A percentile compares a stretch with the other conserved stretches of the same genome.
These are phyloP conservation scores for Misgurnus mizolepis DNA, from an alignment of 2,113 vertebrate genomes.

Conservation along the genomic window DNA sequence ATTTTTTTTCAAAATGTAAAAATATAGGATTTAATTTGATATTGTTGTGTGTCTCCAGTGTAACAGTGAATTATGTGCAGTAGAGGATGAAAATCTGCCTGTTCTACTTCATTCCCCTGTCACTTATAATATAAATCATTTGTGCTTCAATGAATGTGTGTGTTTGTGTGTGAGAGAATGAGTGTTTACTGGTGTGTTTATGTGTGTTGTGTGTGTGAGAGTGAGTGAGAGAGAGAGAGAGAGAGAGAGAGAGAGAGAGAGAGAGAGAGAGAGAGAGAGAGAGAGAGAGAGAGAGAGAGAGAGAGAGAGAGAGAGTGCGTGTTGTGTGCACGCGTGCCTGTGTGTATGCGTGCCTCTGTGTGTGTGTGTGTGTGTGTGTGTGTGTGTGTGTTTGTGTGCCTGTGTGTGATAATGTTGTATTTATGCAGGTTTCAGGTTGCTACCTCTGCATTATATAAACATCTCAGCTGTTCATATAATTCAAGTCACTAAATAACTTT, in stretches of 20 bases:
- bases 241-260: too few species aligned
- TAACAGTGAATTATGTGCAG: slow-evolving; percentile 7
- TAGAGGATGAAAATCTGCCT: slow-evolving; percentile 17
- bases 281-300: neutral
- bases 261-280: neutral
- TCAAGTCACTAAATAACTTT: too few species aligned
- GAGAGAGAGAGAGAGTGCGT: too few species aligned
- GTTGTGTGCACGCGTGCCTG: neutral
- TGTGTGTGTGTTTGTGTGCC: slow-evolving; percentile 1
- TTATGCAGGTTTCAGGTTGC: too few species aligned
- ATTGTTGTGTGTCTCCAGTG: neutral
- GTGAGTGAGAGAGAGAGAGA: neutral
- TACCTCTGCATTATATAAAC: too few species aligned
- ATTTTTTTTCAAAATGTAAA: neutral
- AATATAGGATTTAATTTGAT: neutral
- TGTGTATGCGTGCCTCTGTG: neutral
- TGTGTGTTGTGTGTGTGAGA: too few species aligned
- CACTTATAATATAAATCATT: slow-evolving; percentile 32
- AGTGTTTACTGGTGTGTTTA: too few species aligned
- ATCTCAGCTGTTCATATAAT: too few species aligned
- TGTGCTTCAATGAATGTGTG: slow-evolving; percentile 11
- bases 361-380: neutral
- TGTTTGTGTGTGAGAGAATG: slow-evolving; percentile 11
- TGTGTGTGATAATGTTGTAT: neutral
- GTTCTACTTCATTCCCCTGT: slow-evolving; percentile 23